Conservation (phyloP, 2,888 invertebrate genomes). For the Drosophila fungiperda region DNA sequence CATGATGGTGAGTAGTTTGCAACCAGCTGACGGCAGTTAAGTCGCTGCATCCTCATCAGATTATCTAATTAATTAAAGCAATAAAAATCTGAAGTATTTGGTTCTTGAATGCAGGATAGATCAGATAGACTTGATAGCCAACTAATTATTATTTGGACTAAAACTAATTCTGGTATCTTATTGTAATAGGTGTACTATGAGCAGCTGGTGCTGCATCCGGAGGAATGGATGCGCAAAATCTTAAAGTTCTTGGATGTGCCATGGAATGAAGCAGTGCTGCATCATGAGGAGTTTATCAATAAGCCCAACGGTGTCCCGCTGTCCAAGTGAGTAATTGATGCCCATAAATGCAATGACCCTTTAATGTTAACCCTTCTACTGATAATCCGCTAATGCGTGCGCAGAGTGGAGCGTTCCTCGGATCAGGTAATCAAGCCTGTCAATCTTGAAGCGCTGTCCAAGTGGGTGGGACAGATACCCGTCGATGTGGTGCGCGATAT, state of each 20-base stretch:
- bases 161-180: not conserved
- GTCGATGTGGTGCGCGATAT: slow-evolving; percentile 96
- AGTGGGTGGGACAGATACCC: slow-evolving; percentile 96
- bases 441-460: slow-evolving; percentile 96
- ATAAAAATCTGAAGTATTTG: not conserved
- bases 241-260: slow-evolving; percentile 95
- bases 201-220: slow-evolving; percentile 97
- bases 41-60: not conserved
- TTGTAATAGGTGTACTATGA: slow-evolving; percentile 94
- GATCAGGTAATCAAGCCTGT: slow-evolving; percentile 99
- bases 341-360: not conserved
- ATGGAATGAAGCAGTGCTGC: slow-evolving; percentile 98
- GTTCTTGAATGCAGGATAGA: not conserved
- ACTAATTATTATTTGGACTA: not conserved
- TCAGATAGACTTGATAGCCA: not conserved
- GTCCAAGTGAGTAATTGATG: slow-evolving; percentile 91
- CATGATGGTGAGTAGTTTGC: slow-evolving; percentile 87
- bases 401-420: slow-evolving; percentile 97
- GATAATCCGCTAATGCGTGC: not conserved
- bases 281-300: slow-evolving; percentile 99
- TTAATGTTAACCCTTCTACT: slow-evolving; percentile 52
- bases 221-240: slow-evolving; percentile 94
- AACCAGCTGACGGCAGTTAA: not conserved
- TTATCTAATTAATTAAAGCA: not conserved
- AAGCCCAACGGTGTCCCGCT: slow-evolving; percentile 97